Percentiles rank a stretch among this genome's conserved stretches.
These are phyloP conservation scores for Helicolenus hilgendorfi DNA, from an alignment of 2,797 vertebrate genomes.

Conservation along the genomic window DNA sequence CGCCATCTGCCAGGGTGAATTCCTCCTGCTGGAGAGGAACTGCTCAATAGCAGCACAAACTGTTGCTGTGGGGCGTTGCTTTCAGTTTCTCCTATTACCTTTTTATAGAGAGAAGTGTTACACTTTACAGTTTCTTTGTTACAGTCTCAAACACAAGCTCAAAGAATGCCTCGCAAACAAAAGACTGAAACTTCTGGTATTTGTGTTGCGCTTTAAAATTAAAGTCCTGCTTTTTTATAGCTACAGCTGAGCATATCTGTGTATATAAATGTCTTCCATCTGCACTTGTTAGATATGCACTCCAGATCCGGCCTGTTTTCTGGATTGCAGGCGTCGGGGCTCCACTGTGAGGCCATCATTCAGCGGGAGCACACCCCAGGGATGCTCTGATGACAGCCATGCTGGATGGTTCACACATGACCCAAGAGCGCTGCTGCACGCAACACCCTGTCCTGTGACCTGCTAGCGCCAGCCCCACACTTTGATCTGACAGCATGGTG, in stretches of 20 bases:
- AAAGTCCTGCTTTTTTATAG: neutral
- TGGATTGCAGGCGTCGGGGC: constrained; percentile 33
- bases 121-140: constrained; percentile 67
- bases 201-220: constrained; percentile 5
- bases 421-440: constrained; percentile 37
- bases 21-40: constrained; percentile 65
- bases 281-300: constrained; percentile 36
- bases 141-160: constrained; percentile 22
- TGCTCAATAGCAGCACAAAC: constrained; percentile 72
- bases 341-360: constrained; percentile 62
- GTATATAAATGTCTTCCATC: neutral
- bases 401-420: constrained; percentile 79
- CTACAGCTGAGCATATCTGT: neutral
- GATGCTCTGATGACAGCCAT: constrained; percentile 72
- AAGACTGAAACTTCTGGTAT: constrained; percentile 14
- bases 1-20: constrained; percentile 90
- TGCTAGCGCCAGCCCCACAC: constrained; percentile 2
- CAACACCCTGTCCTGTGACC: constrained; percentile 67
- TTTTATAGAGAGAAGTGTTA: constrained; percentile 68
- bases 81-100: constrained; percentile 83
- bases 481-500: constrained; percentile 84
- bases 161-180: constrained; percentile 36
- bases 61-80: constrained; percentile 82
- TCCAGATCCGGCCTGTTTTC: constrained; percentile 55
- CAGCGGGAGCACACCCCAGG: constrained; percentile 61